Evolutionary conservation across 2,888 invertebrate genomes (phyloP).

Genomic region (Hedychridium roseum): DNA sequence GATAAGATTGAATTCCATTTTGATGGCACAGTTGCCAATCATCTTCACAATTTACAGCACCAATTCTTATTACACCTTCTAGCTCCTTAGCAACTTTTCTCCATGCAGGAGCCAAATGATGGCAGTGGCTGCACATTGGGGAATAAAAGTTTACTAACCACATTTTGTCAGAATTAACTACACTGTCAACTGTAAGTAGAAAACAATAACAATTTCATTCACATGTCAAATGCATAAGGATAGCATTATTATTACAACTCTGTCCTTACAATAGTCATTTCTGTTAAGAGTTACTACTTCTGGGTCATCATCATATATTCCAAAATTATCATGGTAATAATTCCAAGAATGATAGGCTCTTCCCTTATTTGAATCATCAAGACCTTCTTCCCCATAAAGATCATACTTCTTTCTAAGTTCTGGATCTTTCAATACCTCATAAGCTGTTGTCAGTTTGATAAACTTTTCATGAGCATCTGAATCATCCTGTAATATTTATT

Average conservation of each 20-base stretch:
- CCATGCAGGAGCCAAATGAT: conserved; percentile 84
- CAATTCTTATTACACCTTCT: conserved; percentile 79
- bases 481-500: conserved; percentile 69
- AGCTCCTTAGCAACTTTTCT: conserved; percentile 78
- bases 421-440: conserved; percentile 86
- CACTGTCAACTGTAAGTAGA: conserved; percentile 61
- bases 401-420: conserved; percentile 82
- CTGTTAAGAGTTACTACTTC: conserved; percentile 80
- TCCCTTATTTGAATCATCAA: conserved; percentile 69
- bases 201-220: too few species aligned
- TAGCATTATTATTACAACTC: too few species aligned
- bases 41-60: conserved; percentile 88
- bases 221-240: too few species aligned
- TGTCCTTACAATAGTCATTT: conserved; percentile 78
- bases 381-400: conserved; percentile 77
- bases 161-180: conserved; percentile 69
- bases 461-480: conserved; percentile 79
- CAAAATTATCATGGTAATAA: conserved; percentile 82
- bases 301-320: conserved; percentile 86
- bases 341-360: conserved; percentile 81
- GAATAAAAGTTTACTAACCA: conserved; percentile 92
- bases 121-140: conserved; percentile 86
- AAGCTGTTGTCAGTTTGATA: conserved; percentile 81
- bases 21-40: conserved; percentile 81
- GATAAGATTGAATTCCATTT: conserved; percentile 79